These are phyloP conservation scores for Trigoniulus corallinus DNA, from an alignment of 1,140 invertebrate genomes.

Conservation along the genomic window DNA sequence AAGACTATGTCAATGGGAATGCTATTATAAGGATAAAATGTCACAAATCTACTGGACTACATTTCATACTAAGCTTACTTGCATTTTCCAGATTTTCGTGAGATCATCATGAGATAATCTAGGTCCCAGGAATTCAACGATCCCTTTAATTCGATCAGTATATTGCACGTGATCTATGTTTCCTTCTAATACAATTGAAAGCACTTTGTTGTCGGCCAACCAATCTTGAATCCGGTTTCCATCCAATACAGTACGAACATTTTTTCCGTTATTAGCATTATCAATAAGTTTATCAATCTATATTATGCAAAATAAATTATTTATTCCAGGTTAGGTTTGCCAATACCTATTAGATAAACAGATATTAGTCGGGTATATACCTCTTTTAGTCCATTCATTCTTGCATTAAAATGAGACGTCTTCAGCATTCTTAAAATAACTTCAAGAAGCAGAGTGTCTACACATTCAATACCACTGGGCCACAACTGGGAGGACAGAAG, in stretches of 20 bases:
- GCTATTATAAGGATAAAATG: too few relatives aligned
- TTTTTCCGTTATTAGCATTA: constrained; percentile 23
- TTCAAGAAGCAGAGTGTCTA: constrained; percentile 30
- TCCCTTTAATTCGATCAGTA: constrained; percentile 35
- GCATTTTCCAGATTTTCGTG: constrained; percentile 34
- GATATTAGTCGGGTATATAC: too few relatives aligned
- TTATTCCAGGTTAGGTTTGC: background rate
- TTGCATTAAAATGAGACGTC: constrained; percentile 35
- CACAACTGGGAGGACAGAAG: constrained; percentile 30
- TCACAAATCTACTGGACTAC: background rate
- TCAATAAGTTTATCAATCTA: too few relatives aligned
- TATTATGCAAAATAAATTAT: too few relatives aligned
- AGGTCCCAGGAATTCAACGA: constrained; percentile 34
- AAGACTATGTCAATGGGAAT: too few relatives aligned
- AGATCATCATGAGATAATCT: constrained; percentile 32
- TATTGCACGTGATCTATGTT: constrained; percentile 39
- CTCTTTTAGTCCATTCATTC: constrained; percentile 38
- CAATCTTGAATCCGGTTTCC: constrained; percentile 31
- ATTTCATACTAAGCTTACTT: constrained; percentile 11
- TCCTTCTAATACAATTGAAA: constrained; percentile 36
- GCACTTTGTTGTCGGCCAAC: constrained; percentile 31
- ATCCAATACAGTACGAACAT: constrained; percentile 24
- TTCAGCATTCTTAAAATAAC: constrained; percentile 35
- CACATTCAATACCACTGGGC: constrained; percentile 26
- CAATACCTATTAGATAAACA: background rate